These are phyloP conservation scores for Scortum barcoo DNA, from an alignment of 2,113 vertebrate species.

Conservation along the genomic window DNA sequence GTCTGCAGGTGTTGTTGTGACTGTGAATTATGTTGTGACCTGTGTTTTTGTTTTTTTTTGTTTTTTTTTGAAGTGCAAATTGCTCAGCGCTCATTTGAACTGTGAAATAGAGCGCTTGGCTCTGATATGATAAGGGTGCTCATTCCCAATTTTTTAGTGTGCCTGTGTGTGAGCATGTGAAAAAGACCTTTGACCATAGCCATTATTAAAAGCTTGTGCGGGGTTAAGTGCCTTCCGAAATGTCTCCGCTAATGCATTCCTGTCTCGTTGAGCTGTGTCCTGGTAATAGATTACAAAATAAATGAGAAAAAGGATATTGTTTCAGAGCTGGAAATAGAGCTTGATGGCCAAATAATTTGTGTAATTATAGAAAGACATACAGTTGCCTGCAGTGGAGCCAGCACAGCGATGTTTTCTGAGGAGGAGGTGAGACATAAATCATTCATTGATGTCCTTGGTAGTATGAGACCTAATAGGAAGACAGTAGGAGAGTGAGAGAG, in stretches of 20 bases:
- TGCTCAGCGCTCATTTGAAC: background rate
- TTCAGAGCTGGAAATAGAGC: conserved; percentile 30
- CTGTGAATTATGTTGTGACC: background rate
- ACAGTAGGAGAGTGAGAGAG: conserved; percentile 2
- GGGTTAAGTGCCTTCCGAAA: conserved; percentile 52
- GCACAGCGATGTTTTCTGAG: background rate
- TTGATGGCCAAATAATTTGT: conserved; percentile 58
- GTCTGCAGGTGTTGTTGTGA: background rate
- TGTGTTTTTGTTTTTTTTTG: background rate
- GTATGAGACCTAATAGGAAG: conserved; percentile 13
- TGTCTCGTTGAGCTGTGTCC: conserved; percentile 41
- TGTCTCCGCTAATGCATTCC: conserved; percentile 42
- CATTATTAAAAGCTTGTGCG: conserved; percentile 32
- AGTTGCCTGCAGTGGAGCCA: conserved; percentile 2
- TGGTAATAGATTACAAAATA: conserved; percentile 55
- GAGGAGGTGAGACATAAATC: conserved; percentile 38
- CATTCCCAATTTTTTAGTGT: background rate
- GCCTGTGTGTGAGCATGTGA: conserved; percentile 15
- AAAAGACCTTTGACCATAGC: conserved; percentile 37
- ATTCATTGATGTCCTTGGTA: conserved; percentile 10
- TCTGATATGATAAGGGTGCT: background rate
- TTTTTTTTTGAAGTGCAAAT: background rate
- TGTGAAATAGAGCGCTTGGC: background rate
- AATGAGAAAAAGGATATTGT: conserved; percentile 57
- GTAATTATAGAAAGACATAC: conserved; percentile 42